Evolutionary conservation across 2,113 vertebrate species (phyloP), one percentile per base, ranked within the genome.

Genomic region (Chloebia gouldiae): DNA sequence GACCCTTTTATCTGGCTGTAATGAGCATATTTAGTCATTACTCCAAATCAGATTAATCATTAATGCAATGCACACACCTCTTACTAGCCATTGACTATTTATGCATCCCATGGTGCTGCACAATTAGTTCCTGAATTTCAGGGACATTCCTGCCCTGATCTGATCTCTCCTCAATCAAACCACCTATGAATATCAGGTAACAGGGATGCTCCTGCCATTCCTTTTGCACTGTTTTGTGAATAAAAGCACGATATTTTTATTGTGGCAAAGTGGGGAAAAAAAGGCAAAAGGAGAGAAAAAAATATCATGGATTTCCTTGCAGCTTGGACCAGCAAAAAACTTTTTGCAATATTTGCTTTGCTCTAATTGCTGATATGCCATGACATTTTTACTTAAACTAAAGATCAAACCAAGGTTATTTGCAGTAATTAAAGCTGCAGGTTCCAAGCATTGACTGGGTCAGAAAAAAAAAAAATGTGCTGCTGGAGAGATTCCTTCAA

Each of bases 171-270:
- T 66, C 59, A 63, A 2, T 16, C 28, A 39, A 49, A 33, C 25
- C n/a, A 70, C 17, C 7, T 17, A 5, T 7, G 37, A 44, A 22
- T 7, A 47, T 23, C 27, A 81, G 10, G 39, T 35, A 33, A 27
- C 17, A 47, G 23, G 28, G 4, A 0, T 6, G 25, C 2, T 39
- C 0, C 1, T 25, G 17, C 11, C 5, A 15, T 19, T 49, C 39
- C 19, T 14, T 92, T 50, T 22, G 31, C 11, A 64, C 8, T 44
- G 6, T 28, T 79, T 28, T 40, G 24, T 44, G 45, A 82, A 35
- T 17, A 66, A 42, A 61, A 54, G 2, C 23, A 35, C 2, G 5
- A 8, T 33, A 64, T 45, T 54, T 39, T 39, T 54, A 31, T 39
- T 10, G 5, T 27, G 33, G 8, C 25, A 59, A 49, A 16, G 8